These are phyloP conservation scores for Vombatus ursinus DNA, from an alignment of 2,113 vertebrate species.

Conservation along the genomic window DNA sequence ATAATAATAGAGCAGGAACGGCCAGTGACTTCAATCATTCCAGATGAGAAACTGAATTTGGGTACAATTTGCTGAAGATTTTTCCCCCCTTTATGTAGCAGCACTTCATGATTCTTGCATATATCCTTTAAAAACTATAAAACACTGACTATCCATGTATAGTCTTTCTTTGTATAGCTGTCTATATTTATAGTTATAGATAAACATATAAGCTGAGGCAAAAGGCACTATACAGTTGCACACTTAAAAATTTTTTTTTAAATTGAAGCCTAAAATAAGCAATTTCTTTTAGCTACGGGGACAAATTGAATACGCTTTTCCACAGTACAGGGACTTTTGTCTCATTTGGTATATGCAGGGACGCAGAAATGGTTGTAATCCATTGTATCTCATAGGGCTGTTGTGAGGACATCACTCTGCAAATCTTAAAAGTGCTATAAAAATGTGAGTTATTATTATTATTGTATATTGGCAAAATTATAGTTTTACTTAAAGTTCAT, in stretches of 20 bases:
- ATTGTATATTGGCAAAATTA: background rate
- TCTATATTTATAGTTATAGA: background rate
- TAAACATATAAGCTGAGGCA: background rate
- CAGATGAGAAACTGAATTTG: background rate
- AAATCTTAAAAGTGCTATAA: background rate
- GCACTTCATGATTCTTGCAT: background rate
- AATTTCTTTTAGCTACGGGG: background rate
- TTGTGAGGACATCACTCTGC: background rate
- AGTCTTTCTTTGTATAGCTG: background rate
- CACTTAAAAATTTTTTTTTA: background rate
- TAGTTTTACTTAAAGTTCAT: background rate
- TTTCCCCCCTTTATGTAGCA: background rate
- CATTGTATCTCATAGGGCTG: background rate
- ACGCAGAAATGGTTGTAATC: background rate
- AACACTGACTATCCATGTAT: background rate
- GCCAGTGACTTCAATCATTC: background rate
- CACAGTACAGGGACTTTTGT: background rate
- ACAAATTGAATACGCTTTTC: background rate
- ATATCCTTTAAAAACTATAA: background rate
- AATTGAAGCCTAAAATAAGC: background rate
- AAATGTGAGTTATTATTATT: background rate
- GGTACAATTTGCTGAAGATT: background rate
- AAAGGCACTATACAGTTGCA: background rate
- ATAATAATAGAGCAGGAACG: background rate
- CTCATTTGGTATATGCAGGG: background rate